These are phyloP conservation scores for Candoia aspera DNA, from an alignment of 2,113 vertebrate species.

Conservation along the genomic window DNA sequence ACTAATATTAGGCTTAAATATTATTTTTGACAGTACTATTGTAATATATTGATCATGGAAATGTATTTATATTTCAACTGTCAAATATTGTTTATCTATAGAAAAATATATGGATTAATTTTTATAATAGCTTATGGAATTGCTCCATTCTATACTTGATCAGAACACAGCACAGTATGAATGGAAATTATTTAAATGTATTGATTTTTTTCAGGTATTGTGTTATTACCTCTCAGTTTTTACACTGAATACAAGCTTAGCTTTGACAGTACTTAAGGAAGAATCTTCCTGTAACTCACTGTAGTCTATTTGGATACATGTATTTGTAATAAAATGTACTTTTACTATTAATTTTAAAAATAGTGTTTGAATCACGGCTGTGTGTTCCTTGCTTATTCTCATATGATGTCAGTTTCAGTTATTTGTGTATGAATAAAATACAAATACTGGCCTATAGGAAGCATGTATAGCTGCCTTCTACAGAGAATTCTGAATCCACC, in stretches of 20 bases:
- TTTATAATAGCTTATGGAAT: constrained; percentile 61
- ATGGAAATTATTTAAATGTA: constrained; percentile 62
- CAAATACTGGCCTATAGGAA: background rate
- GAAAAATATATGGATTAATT: constrained; percentile 66
- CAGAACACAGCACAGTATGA: constrained; percentile 65
- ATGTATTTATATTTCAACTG: constrained; percentile 77
- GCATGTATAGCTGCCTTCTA: background rate
- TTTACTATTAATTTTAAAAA: constrained; percentile 24
- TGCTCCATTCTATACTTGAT: constrained; percentile 55
- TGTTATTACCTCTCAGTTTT: constrained; percentile 75
- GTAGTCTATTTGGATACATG: constrained; percentile 55
- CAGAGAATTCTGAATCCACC: background rate
- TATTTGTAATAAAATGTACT: constrained; percentile 66
- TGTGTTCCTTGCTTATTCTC: background rate
- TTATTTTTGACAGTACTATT: constrained; percentile 53
- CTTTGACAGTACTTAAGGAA: constrained; percentile 59
- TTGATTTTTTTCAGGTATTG: constrained; percentile 53
- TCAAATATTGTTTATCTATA: constrained; percentile 74
- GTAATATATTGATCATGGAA: constrained; percentile 65
- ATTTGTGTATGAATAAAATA: background rate
- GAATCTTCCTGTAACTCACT: constrained; percentile 41
- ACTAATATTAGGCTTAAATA: constrained; percentile 37
- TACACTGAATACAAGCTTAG: constrained; percentile 78
- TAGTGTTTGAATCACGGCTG: background rate
- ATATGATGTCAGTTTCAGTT: background rate